phyloP scores from a whole-genome alignment of 2,113 vertebrate species.

The Lathamus discolor region DNA sequence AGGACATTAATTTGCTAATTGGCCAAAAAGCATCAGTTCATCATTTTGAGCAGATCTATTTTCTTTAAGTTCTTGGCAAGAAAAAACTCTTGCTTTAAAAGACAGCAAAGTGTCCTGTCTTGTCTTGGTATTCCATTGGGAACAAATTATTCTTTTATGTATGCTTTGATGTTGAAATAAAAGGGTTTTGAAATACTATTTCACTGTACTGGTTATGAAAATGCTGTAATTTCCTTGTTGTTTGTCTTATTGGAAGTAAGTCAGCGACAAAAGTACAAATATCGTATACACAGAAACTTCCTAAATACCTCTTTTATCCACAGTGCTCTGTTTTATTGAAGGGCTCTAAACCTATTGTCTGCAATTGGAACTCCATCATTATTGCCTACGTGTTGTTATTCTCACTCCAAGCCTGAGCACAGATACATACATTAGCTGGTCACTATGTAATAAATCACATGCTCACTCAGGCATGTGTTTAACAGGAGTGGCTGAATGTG shows the following conservation, averaged over 20 bases:
- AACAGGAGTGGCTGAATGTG: neutral
- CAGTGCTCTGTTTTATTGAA: neutral
- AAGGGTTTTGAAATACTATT: constrained; percentile 41
- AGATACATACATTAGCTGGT: neutral
- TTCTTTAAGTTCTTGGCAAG: constrained; percentile 49
- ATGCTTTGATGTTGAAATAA: constrained; percentile 73
- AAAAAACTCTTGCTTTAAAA: neutral
- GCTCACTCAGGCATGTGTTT: neutral
- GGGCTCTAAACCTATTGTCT: neutral
- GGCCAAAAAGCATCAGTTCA: constrained; percentile 32
- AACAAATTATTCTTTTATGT: constrained; percentile 64
- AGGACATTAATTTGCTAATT: constrained; percentile 41
- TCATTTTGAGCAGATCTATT: constrained; percentile 35
- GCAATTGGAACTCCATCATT: neutral
- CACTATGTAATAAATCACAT: neutral
- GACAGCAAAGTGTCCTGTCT: constrained; percentile 40
- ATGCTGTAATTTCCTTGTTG: constrained; percentile 59
- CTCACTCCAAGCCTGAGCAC: neutral
- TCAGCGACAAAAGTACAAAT: constrained; percentile 44
- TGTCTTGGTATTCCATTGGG: constrained; percentile 48
- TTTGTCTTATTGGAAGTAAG: constrained; percentile 56
- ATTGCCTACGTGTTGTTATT: neutral
- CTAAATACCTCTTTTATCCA: constrained; percentile 49
- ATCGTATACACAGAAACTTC: constrained; percentile 49
- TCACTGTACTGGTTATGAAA: constrained; percentile 35